These are phyloP conservation scores for Pardalotus punctatus DNA, from an alignment of 2,113 vertebrate genomes.

Conservation along the genomic window DNA sequence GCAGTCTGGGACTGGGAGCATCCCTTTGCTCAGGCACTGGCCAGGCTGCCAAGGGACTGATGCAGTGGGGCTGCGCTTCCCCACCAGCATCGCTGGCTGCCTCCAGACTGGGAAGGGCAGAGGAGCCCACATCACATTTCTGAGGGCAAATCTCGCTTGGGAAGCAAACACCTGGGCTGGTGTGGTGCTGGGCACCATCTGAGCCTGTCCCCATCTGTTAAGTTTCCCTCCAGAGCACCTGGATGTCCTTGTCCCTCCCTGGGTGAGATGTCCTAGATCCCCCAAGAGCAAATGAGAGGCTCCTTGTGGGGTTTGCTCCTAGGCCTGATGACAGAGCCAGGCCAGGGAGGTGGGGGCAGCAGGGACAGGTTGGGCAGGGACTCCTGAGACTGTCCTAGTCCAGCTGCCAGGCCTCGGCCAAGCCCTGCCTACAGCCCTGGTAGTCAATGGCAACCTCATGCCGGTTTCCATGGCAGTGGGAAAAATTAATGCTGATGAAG, in stretches of 20 bases:
- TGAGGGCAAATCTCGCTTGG: neutral
- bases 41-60: neutral
- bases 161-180: neutral
- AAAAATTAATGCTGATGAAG: neutral
- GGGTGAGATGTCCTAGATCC: neutral
- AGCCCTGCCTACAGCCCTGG: neutral
- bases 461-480: conserved; percentile 11
- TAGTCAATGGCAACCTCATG: conserved; percentile 44
- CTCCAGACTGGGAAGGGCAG: rapidly evolving
- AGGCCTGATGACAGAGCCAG: neutral
- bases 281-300: neutral
- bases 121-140: neutral
- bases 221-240: neutral
- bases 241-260: rapidly evolving
- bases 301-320: neutral
- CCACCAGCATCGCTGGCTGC: rapidly evolving
- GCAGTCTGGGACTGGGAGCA: neutral
- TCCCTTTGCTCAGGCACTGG: rapidly evolving
- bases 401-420: neutral
- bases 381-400: neutral
- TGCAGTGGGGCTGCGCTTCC: neutral
- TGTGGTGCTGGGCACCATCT: neutral
- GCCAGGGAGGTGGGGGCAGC: rapidly evolving
- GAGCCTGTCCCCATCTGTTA: rapidly evolving
- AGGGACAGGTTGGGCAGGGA: neutral